Evolutionary conservation across 2,888 invertebrate genomes (phyloP), one percentile per base, ranked within the genome.

Genomic region (Pterobdella sp.): DNA sequence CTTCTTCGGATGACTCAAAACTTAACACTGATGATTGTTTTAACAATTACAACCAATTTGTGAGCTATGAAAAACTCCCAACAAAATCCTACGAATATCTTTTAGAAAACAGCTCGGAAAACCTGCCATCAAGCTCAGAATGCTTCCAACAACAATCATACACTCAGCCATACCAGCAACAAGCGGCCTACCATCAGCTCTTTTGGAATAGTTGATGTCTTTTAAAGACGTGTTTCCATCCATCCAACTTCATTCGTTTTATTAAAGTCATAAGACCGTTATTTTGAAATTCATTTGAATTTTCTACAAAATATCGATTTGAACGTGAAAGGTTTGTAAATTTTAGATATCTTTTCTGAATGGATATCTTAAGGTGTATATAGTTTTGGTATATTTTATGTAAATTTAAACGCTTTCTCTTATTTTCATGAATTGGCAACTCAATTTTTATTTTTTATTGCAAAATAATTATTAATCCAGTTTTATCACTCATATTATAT

Each of bases 131-230:
- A 49, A 52, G 52, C 26, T 36, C 67, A 22, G 67, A 31, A 52
- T 69, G 69, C 52, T 69, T 32, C 49, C 69, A 26, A 52, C 69
- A 32, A 32, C 65, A 65, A 65, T n/a, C 3, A 65, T 34, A 35
- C 3, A 29, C 32, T 31, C 65, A 65, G 32, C 65, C 26, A 65
- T 34, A 10, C 26, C 65, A 34, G 14, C 32, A 35, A 65, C 31
- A 63, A 7, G 10, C 63, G 7, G 7, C 7, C 7, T 7, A 63
- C 7, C n/a, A n/a, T 7, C 63, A 63, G n/a, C 31, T 49, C 52
- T 49, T 14, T 14, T n/a, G 14, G n/a, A 14, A 49, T n/a, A n/a
- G n/a, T n/a, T n/a, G n/a, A 49, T 49, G 52, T n/a, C 14, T 49
- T n/a, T 14, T 14, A 49, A n/a, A n/a, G 52, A 18, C 14, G 52